phyloP scores from a whole-genome alignment of 2,797 vertebrate genomes.

The Setipinna tenuifilis region DNA sequence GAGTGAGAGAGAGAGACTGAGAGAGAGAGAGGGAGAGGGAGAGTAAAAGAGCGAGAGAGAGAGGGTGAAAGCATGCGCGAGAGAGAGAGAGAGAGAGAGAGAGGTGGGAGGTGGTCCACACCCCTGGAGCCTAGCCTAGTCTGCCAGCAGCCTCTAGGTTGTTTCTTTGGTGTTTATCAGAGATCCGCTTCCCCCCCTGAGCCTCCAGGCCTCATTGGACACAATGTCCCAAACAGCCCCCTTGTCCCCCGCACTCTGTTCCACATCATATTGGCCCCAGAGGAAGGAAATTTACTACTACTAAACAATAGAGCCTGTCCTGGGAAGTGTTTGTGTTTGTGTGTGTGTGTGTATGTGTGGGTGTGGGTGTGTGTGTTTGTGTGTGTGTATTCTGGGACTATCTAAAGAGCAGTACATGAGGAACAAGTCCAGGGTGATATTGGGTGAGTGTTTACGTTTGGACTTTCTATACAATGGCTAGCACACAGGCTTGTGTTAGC shows the following conservation, averaged over 20 bases:
- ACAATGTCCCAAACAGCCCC: not conserved
- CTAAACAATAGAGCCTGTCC: conserved; percentile 10
- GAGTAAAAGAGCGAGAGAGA: not conserved
- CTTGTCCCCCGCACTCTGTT: not conserved
- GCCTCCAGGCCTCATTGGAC: not conserved
- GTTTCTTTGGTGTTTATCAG: conserved; percentile 23
- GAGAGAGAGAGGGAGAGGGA: not conserved
- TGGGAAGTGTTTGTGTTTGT: conserved; percentile 10
- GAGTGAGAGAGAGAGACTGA: not conserved
- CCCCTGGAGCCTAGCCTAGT: not conserved
- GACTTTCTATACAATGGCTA: not conserved
- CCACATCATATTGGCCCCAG: not conserved
- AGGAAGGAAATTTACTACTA: conserved; percentile 22
- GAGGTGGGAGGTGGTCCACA: not conserved
- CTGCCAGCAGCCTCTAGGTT: not conserved
- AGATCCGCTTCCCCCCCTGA: not conserved
- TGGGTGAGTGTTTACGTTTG: not conserved
- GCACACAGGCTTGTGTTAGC: not conserved
- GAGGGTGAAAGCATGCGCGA: not conserved
- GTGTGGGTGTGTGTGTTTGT: not conserved
- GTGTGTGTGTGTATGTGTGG: not conserved
- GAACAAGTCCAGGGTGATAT: not conserved
- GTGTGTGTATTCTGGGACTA: conserved; percentile 8
- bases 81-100: not conserved
- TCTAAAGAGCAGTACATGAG: not conserved